phyloP scores from a whole-genome alignment of 2,888 invertebrate genomes.

The Caenorhabditis becei region DNA sequence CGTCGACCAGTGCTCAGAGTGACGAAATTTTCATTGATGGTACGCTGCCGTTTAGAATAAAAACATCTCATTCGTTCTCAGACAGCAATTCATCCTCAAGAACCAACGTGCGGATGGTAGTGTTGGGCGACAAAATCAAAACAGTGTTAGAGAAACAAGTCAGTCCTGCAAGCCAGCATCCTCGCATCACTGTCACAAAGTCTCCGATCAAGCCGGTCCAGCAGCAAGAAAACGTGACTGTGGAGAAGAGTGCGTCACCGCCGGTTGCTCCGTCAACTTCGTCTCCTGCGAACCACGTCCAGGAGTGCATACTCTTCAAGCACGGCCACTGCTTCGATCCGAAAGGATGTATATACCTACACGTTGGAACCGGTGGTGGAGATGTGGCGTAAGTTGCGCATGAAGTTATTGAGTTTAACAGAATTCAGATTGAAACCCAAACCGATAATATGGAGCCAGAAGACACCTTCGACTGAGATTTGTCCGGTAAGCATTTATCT shows the following conservation, averaged over 20 bases:
- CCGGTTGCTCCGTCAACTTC: constrained; percentile 9
- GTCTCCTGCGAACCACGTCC: background rate
- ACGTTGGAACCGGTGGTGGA: constrained; percentile 3
- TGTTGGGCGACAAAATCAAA: background rate
- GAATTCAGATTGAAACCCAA: constrained; percentile 5
- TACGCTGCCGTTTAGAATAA: too few species aligned
- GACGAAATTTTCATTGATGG: constrained; percentile 35
- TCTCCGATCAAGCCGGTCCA: background rate
- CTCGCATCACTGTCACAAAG: background rate
- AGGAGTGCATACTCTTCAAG: constrained; percentile 31
- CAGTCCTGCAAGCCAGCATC: background rate
- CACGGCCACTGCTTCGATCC: constrained; percentile 38
- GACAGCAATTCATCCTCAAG: constrained; percentile 15
- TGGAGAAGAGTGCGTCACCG: background rate
- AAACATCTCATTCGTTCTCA: background rate
- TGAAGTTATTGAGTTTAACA: background rate
- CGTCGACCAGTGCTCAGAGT: background rate
- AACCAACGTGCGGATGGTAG: background rate
- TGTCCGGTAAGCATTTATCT: constrained; percentile 10
- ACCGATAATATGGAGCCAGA: constrained; percentile 9
- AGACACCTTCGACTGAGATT: constrained; percentile 8
- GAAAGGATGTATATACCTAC: background rate
- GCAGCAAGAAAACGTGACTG: background rate
- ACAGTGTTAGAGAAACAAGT: background rate
- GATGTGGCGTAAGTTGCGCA: background rate